Evolutionary conservation across 2,888 invertebrate genomes (phyloP).

Genomic region (Ganaspis brasiliensis): DNA sequence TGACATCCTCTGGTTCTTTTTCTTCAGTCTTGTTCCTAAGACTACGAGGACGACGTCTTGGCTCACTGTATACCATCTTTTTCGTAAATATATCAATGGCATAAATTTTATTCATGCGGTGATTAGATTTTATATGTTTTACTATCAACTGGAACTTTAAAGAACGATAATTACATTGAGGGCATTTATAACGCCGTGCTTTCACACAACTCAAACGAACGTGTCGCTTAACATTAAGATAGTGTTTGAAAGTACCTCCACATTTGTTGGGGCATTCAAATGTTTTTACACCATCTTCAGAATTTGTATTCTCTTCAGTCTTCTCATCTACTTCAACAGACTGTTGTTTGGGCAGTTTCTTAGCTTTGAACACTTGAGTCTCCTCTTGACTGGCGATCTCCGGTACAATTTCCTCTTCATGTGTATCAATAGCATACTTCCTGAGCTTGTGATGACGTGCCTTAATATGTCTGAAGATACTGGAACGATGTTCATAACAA

Average conservation of each 20-base stretch:
- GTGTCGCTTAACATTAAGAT: not conserved
- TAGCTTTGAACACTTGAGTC: not conserved
- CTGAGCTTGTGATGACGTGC: not conserved
- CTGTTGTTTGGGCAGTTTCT: constrained; percentile 23
- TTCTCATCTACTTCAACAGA: not conserved
- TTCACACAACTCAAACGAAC: not conserved
- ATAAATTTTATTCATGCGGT: constrained; percentile 24
- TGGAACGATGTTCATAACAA: constrained; percentile 56
- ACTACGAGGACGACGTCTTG: constrained; percentile 1
- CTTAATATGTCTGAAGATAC: not conserved
- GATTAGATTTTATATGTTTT: constrained; percentile 17
- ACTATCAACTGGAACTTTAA: not conserved
- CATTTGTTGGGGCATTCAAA: constrained; percentile 30
- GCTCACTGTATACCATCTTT: not conserved
- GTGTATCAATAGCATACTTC: constrained; percentile 6
- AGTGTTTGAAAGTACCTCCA: constrained; percentile 3
- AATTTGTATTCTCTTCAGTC: not conserved
- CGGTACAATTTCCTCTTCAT: constrained; percentile 15
- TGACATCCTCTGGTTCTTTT: no score
- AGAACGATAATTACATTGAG: not conserved
- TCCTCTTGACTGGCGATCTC: not conserved
- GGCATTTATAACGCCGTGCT: constrained; percentile 29
- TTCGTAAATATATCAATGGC: constrained; percentile 22
- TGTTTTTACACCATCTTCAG: not conserved
- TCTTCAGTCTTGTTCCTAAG: not conserved